phyloP scores from a whole-genome alignment of 2,113 vertebrate genomes.

The Lophura nycthemera region DNA sequence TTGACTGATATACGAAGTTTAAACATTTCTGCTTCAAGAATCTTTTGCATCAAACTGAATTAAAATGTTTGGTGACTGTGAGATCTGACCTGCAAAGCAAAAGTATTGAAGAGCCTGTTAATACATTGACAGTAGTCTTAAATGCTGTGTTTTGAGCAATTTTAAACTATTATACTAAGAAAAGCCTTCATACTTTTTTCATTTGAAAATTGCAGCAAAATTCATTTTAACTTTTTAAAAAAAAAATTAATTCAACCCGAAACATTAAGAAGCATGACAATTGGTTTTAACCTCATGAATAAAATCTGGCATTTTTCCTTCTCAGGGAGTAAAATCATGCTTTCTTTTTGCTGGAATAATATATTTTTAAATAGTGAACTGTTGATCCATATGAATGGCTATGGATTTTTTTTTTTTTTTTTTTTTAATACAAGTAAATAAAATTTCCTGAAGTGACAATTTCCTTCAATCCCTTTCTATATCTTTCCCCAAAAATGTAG shows the following conservation, averaged over 20 bases:
- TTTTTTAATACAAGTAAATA: background rate
- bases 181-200: background rate
- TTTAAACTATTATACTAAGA: background rate
- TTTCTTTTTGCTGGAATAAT: background rate
- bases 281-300: background rate
- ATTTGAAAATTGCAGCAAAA: background rate
- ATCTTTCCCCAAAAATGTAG: background rate
- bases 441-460: background rate
- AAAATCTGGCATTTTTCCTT: background rate
- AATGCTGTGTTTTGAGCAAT: background rate
- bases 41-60: background rate
- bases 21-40: conserved; percentile 6
- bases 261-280: background rate
- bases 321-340: background rate
- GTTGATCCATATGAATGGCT: background rate
- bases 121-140: background rate
- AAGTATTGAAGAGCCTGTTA: background rate
- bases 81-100: background rate
- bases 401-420: background rate
- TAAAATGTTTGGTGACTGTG: background rate
- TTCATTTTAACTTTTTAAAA: background rate
- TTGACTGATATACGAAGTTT: background rate
- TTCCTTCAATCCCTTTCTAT: background rate
- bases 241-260: background rate
- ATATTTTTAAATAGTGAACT: background rate